A percentile compares a stretch with the other conserved stretches of the same genome.
Evolutionary conservation across 2,888 invertebrate species (phyloP).

Genomic region (Phengaris arion): DNA sequence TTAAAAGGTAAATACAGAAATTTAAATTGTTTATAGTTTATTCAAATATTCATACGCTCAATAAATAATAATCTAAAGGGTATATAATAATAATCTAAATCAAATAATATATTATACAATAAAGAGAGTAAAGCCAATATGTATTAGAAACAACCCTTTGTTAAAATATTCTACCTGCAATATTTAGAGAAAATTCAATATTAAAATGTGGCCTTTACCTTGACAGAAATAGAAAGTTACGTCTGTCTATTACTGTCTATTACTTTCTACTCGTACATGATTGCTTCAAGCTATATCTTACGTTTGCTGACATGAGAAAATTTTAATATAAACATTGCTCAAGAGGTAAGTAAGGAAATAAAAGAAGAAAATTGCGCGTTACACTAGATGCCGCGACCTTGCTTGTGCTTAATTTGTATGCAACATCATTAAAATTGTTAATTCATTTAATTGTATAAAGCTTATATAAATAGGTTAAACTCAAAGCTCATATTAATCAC

Average conservation of each 20-base stretch:
- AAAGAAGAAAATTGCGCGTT: not conserved
- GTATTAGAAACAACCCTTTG: not conserved
- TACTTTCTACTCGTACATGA: not conserved
- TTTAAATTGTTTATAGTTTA: not conserved
- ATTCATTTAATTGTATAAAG: too few species aligned
- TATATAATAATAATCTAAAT: not conserved
- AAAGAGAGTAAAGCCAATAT: not conserved
- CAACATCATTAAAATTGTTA: too few species aligned
- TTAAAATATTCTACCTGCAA: not conserved
- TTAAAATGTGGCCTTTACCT: not conserved
- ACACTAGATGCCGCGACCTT: too few species aligned
- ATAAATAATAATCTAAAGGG: not conserved
- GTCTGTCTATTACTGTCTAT: not conserved
- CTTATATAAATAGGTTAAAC: too few species aligned
- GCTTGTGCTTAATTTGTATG: too few species aligned
- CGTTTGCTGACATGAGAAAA: not conserved
- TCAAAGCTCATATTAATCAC: too few species aligned
- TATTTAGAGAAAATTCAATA: not conserved
- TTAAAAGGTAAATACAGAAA: too few species aligned
- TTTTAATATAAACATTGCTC: not conserved
- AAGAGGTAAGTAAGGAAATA: not conserved
- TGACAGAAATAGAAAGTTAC: not conserved
- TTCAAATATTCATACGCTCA: not conserved
- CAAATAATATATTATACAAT: not conserved
- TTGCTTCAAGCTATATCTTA: not conserved